Percentiles rank a stretch among this genome's conserved stretches.
Conservation (phyloP, 2,888 invertebrate species). For the Scaptomyza tumidula region DNA sequence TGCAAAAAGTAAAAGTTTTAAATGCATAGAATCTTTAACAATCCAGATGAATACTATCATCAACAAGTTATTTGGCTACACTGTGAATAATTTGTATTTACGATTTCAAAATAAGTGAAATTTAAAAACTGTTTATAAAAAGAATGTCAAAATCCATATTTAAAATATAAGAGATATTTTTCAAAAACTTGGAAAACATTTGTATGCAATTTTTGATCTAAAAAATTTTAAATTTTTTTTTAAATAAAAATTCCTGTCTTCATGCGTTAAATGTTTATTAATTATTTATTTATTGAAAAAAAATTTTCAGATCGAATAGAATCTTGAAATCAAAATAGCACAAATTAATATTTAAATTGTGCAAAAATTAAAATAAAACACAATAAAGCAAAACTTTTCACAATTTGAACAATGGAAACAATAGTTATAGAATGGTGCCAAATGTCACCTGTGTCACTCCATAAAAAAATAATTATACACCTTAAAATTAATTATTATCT, state of each 20-base stretch:
- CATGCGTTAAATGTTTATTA: too few relatives aligned
- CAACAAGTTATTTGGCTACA: constrained; percentile 1
- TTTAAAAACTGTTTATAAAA: neutral
- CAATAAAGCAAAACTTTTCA: neutral
- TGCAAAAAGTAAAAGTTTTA: neutral
- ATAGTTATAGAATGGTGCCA: constrained; percentile 13
- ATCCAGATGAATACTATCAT: constrained; percentile 17
- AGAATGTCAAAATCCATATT: too few relatives aligned
- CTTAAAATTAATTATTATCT: constrained; percentile 34
- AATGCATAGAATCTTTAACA: constrained; percentile 30
- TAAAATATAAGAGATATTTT: too few relatives aligned
- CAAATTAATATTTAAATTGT: too few relatives aligned
- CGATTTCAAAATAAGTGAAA: neutral
- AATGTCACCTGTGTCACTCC: constrained; percentile 43
- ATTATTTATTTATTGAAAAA: too few relatives aligned
- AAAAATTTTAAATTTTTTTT: too few relatives aligned
- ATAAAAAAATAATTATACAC: constrained; percentile 18
- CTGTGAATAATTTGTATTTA: neutral
- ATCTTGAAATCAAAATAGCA: neutral
- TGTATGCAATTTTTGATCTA: too few relatives aligned
- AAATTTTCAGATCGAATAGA: too few relatives aligned
- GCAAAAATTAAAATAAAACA: neutral
- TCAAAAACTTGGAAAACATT: too few relatives aligned
- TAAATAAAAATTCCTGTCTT: too few relatives aligned
- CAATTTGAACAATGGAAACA: neutral